A percentile compares a stretch with the other conserved stretches of the same genome.
Evolutionary conservation across 2,888 invertebrate genomes (phyloP).

Genomic region (Drosophila vallismaia): DNA sequence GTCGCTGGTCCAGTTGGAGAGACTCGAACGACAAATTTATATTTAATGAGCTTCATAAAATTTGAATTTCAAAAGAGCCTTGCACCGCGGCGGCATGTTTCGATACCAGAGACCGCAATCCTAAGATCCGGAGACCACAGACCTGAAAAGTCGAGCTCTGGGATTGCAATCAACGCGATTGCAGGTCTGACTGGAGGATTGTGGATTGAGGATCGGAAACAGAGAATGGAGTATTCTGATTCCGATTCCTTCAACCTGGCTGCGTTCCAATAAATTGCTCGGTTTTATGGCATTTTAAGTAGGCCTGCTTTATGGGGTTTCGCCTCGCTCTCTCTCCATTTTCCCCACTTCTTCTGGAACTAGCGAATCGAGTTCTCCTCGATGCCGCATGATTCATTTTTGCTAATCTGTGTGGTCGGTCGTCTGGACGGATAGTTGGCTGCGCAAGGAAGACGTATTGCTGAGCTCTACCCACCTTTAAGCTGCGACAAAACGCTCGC

Average conservation of each 20-base stretch:
- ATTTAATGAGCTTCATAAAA: constrained; percentile 84
- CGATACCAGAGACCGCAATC: constrained; percentile 30
- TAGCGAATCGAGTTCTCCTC: constrained; percentile 15
- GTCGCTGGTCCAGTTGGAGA: constrained; percentile 38
- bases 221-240: background rate
- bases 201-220: constrained; percentile 12
- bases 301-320: constrained; percentile 72
- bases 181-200: constrained; percentile 19
- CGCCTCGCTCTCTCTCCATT: background rate
- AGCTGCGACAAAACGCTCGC: constrained; percentile 74
- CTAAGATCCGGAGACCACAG: constrained; percentile 7
- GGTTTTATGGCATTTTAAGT: constrained; percentile 80
- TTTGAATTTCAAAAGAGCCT: constrained; percentile 84
- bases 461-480: constrained; percentile 61
- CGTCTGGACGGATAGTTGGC: background rate
- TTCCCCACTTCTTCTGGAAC: constrained; percentile 1
- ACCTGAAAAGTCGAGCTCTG: constrained; percentile 18
- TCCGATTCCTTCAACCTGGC: constrained; percentile 47
- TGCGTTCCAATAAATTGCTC: constrained; percentile 78
- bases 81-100: constrained; percentile 76
- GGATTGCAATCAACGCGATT: constrained; percentile 21
- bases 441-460: constrained; percentile 59
- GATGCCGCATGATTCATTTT: constrained; percentile 61
- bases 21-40: constrained; percentile 82
- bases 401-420: constrained; percentile 59